phyloP scores from a whole-genome alignment of 2,888 invertebrate genomes.

The Epiblema foenella region DNA sequence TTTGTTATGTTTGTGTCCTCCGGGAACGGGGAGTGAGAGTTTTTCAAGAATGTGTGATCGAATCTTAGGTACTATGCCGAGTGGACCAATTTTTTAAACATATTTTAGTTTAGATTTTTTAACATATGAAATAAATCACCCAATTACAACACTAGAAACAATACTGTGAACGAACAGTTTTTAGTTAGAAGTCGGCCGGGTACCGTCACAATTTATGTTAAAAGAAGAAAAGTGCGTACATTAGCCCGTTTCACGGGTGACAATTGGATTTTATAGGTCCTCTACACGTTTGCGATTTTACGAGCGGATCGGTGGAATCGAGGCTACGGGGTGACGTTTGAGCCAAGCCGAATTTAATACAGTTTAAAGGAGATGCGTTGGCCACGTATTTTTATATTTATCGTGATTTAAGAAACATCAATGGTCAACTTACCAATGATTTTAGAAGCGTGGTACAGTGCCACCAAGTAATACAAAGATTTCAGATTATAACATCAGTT shows the following conservation, averaged over 20 bases:
- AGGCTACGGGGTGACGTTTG: slow-evolving; percentile 48
- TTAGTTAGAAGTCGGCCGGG: slow-evolving; percentile 32
- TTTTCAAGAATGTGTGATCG: too few species aligned
- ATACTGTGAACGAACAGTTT: slow-evolving; percentile 18
- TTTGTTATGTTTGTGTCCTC: too few species aligned
- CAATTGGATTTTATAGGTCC: slow-evolving; percentile 78
- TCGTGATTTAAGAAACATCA: background rate
- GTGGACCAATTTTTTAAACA: too few species aligned
- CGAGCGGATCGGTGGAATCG: slow-evolving; percentile 71
- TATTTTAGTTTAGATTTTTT: too few species aligned
- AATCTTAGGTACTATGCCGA: too few species aligned
- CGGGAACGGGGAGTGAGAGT: too few species aligned
- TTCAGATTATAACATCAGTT: too few species aligned
- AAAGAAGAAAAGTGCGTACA: slow-evolving; percentile 48
- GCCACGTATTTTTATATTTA: background rate
- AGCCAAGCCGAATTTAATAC: slow-evolving; percentile 30
- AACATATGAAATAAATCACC: too few species aligned
- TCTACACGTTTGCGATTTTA: slow-evolving; percentile 74
- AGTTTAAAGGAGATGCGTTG: slow-evolving; percentile 15
- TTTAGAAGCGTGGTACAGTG: too few species aligned
- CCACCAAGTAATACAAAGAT: too few species aligned
- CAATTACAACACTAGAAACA: background rate
- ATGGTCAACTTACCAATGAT: too few species aligned
- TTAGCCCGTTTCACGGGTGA: slow-evolving; percentile 52
- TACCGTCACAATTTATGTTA: slow-evolving; percentile 51